Percentiles rank a stretch among this genome's conserved stretches.
Evolutionary conservation across 2,113 vertebrate genomes (phyloP).

Genomic region (Pterocles orientalis): DNA sequence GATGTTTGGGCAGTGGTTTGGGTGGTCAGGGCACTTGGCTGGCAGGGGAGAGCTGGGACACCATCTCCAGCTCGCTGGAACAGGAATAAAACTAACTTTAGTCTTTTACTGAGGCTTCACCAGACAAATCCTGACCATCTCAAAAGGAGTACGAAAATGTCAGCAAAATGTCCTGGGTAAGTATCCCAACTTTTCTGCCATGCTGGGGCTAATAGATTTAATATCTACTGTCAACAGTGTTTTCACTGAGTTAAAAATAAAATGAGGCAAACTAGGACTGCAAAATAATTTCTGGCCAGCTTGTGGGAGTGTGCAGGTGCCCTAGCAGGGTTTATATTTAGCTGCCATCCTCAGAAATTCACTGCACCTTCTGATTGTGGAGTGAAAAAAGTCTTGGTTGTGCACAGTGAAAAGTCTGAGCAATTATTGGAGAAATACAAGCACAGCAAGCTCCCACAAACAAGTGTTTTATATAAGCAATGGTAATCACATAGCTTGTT

Average conservation of each 20-base stretch:
- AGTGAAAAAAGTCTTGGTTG: neutral
- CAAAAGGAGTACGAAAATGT: neutral
- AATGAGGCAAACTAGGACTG: neutral
- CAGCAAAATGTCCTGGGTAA: neutral
- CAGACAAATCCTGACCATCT: neutral
- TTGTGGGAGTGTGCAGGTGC: neutral
- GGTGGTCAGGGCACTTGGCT: neutral
- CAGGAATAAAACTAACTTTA: neutral
- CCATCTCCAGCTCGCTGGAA: fast-evolving
- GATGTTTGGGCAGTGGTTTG: neutral
- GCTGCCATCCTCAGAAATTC: neutral
- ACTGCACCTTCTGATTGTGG: neutral
- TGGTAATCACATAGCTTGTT: neutral
- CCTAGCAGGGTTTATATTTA: neutral
- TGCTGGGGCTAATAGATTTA: neutral
- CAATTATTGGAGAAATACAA: neutral
- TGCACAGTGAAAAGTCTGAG: neutral
- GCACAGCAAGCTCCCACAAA: neutral
- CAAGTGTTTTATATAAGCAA: neutral
- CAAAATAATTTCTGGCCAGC: neutral
- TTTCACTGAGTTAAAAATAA: neutral
- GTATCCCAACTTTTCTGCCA: neutral
- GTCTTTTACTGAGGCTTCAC: neutral
- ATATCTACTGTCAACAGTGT: neutral
- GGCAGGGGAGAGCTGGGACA: neutral